A percentile compares a stretch with the other conserved stretches of the same genome.
Conservation (phyloP, 1,140 invertebrate species). For the Plectrocnemia conspersa region DNA sequence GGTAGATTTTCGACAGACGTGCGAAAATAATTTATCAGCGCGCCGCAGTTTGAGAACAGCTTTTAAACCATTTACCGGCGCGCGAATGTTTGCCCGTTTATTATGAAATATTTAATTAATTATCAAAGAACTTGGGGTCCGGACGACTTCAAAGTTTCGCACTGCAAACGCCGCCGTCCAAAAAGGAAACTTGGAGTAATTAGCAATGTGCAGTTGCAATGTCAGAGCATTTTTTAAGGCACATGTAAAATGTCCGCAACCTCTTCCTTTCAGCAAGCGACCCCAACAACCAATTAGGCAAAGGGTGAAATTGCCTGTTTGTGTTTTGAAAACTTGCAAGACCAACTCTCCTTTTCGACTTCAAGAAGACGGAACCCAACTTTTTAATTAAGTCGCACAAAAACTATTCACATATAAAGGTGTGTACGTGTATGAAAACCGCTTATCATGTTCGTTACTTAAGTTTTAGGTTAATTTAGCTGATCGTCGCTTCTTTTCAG, state of each 20-base stretch:
- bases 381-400: background rate
- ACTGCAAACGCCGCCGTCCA: constrained; percentile 11
- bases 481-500: constrained; percentile 29
- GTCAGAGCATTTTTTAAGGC: background rate
- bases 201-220: constrained; percentile 29
- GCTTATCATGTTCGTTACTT: constrained; percentile 35
- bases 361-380: background rate
- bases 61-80: too few relatives aligned
- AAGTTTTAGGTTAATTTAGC: constrained; percentile 31
- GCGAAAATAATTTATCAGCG: too few relatives aligned
- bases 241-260: background rate
- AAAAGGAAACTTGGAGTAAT: constrained; percentile 25
- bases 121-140: constrained; percentile 27
- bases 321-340: too few relatives aligned
- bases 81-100: too few relatives aligned
- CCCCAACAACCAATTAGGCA: constrained; percentile 3
- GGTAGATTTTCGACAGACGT: too few relatives aligned
- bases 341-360: background rate
- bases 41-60: too few relatives aligned
- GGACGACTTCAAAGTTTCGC: constrained; percentile 30
- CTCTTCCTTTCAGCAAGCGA: background rate
- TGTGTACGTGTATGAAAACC: constrained; percentile 18
- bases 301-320: background rate
- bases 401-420: background rate
- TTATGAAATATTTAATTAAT: constrained; percentile 35